Percentiles rank a stretch among this genome's conserved stretches.
phyloP scores from a whole-genome alignment of 2,888 invertebrate genomes.

The Polia nebulosa region DNA sequence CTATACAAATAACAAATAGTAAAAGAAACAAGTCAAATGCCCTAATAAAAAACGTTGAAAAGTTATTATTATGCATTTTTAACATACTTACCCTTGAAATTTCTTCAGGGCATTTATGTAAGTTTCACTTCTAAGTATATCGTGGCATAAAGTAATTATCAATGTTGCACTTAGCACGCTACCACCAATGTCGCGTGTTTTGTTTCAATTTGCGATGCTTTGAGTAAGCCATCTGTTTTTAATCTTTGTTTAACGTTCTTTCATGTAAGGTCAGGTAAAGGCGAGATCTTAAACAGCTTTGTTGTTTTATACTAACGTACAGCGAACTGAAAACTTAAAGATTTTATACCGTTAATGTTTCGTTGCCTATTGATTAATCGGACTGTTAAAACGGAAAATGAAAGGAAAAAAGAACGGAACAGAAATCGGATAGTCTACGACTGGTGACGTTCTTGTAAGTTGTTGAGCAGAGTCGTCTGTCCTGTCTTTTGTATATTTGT shows the following conservation, averaged over 20 bases:
- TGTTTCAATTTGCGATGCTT: slow-evolving; percentile 34
- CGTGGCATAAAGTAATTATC: slow-evolving; percentile 58
- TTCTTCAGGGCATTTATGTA: slow-evolving; percentile 27
- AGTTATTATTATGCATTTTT: neutral
- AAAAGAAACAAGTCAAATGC: no score
- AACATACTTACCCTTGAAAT: slow-evolving; percentile 24
- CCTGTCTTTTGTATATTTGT: no score
- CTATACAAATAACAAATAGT: no score
- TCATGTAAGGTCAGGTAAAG: slow-evolving; percentile 31
- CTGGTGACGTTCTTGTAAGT: no score
- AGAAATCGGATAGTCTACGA: no score
- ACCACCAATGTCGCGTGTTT: slow-evolving; percentile 49
- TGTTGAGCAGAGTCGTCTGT: no score
- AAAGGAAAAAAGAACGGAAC: no score
- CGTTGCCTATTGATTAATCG: no score
- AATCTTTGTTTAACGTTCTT: slow-evolving; percentile 39
- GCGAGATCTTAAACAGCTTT: neutral
- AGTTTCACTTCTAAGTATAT: slow-evolving; percentile 52
- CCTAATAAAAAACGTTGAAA: no score
- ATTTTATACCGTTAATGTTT: no score
- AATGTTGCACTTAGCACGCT: slow-evolving; percentile 40
- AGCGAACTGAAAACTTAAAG: neutral
- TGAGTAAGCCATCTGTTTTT: slow-evolving; percentile 47
- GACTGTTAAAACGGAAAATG: no score
- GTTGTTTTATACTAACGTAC: neutral